Conservation (phyloP, 2,888 invertebrate species). For the Agrotis clavis region DNA sequence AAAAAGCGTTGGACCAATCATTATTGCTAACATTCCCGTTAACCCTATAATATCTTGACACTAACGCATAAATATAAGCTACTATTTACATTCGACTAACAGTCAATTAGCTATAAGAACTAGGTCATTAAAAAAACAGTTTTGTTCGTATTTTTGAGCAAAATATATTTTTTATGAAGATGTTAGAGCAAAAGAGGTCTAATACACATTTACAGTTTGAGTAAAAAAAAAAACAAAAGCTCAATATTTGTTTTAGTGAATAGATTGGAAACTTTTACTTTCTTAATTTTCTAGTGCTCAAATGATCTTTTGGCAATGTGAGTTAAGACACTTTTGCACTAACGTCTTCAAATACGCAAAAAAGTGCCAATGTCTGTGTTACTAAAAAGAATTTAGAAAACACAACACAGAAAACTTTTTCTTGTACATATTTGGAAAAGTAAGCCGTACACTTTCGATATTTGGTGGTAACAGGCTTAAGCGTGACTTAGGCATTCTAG, state of each 20-base stretch:
- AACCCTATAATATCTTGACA: slow-evolving; percentile 80
- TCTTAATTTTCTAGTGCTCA: neutral
- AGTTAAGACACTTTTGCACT: slow-evolving; percentile 18
- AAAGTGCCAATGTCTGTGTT: slow-evolving; percentile 32
- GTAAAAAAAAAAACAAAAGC: neutral
- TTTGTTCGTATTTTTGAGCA: slow-evolving; percentile 73
- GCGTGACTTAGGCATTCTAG: slow-evolving; percentile 24
- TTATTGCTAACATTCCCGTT: slow-evolving; percentile 88
- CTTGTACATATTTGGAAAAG: slow-evolving; percentile 44
- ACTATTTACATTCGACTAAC: slow-evolving; percentile 89
- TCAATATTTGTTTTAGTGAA: neutral
- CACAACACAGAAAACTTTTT: slow-evolving; percentile 42
- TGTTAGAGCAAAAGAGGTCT: slow-evolving; percentile 28
- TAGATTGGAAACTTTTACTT: neutral
- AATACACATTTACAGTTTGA: slow-evolving; percentile 1
- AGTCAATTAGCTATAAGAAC: slow-evolving; percentile 83
- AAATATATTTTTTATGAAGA: slow-evolving; percentile 49
- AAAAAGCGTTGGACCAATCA: slow-evolving; percentile 87
- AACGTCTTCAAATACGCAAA: slow-evolving; percentile 40
- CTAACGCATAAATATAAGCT: slow-evolving; percentile 84
- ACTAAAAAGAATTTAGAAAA: slow-evolving; percentile 21
- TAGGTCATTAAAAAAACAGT: slow-evolving; percentile 66
- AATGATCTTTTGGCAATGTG: neutral
- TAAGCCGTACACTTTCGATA: slow-evolving; percentile 52
- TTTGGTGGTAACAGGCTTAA: slow-evolving; percentile 50